phyloP scores from a whole-genome alignment of 2,797 vertebrate genomes.

The Enteromius afrohamiltoni region DNA sequence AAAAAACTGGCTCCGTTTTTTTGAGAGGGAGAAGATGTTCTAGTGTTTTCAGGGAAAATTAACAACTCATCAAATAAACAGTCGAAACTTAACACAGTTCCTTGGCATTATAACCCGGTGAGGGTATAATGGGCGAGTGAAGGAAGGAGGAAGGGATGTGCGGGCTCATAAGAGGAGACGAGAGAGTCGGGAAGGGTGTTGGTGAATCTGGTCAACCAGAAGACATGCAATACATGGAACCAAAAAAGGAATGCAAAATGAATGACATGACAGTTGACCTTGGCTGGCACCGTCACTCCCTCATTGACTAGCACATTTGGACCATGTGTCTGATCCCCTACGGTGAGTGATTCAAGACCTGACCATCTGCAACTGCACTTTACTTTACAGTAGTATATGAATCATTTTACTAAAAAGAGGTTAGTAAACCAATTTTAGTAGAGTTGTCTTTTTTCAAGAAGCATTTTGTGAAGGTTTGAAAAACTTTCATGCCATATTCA shows the following conservation, averaged over 20 bases:
- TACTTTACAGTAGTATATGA: constrained; percentile 36
- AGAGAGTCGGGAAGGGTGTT: constrained; percentile 62
- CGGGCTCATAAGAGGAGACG: constrained; percentile 47
- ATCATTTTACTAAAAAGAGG: not conserved
- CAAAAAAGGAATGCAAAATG: constrained; percentile 79
- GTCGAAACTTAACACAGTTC: constrained; percentile 68
- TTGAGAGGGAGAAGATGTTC: constrained; percentile 45
- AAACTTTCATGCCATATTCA: not conserved
- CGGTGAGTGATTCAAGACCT: constrained; percentile 6
- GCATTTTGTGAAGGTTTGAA: not conserved
- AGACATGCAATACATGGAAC: constrained; percentile 78
- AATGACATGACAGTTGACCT: constrained; percentile 77
- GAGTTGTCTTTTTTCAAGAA: not conserved
- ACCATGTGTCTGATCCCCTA: constrained; percentile 16
- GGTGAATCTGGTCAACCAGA: constrained; percentile 73
- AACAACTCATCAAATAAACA: constrained; percentile 56
- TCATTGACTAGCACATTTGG: constrained; percentile 35
- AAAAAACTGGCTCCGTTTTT: constrained; percentile 50
- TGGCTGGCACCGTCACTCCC: constrained; percentile 54
- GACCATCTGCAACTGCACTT: constrained; percentile 44
- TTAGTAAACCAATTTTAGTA: not conserved
- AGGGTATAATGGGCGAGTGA: constrained; percentile 74
- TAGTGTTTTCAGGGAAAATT: constrained; percentile 40
- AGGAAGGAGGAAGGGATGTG: constrained; percentile 55
- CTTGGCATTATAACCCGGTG: constrained; percentile 70